phyloP scores from a whole-genome alignment of 2,113 vertebrate genomes.

The Myrmecophaga tridactyla region DNA sequence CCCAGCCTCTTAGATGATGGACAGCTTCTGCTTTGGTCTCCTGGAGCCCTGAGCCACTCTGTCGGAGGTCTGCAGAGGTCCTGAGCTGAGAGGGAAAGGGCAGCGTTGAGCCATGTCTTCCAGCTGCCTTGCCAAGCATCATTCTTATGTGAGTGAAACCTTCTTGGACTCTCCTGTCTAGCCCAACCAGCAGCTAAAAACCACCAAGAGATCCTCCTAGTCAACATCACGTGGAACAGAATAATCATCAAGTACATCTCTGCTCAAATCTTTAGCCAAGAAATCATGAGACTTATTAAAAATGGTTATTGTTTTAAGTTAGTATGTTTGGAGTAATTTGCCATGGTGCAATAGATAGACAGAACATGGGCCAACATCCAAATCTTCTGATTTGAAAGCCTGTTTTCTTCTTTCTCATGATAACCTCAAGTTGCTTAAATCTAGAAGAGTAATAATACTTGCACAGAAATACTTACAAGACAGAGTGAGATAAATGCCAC shows the following conservation, averaged over 20 bases:
- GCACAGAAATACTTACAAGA: neutral
- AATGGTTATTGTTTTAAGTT: neutral
- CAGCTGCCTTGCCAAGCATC: no score
- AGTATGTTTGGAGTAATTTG: neutral
- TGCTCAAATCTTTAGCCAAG: neutral
- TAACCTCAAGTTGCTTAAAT: neutral
- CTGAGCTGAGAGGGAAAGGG: neutral
- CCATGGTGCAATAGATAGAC: neutral
- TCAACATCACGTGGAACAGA: neutral
- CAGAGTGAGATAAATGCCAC: neutral
- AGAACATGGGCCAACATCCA: neutral
- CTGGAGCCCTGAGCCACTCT: neutral
- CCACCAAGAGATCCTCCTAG: neutral
- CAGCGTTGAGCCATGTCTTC: neutral
- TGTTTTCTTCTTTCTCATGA: neutral
- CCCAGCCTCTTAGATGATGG: neutral
- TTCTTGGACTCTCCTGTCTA: neutral
- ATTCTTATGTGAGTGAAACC: neutral
- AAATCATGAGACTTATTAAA: neutral
- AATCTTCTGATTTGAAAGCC: neutral
- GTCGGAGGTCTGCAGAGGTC: neutral
- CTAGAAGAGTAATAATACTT: neutral
- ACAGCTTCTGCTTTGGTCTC: neutral
- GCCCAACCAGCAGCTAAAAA: neutral
- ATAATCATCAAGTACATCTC: neutral